Conservation (phyloP, 2,797 vertebrate genomes). For the Tragopan temminckii region DNA sequence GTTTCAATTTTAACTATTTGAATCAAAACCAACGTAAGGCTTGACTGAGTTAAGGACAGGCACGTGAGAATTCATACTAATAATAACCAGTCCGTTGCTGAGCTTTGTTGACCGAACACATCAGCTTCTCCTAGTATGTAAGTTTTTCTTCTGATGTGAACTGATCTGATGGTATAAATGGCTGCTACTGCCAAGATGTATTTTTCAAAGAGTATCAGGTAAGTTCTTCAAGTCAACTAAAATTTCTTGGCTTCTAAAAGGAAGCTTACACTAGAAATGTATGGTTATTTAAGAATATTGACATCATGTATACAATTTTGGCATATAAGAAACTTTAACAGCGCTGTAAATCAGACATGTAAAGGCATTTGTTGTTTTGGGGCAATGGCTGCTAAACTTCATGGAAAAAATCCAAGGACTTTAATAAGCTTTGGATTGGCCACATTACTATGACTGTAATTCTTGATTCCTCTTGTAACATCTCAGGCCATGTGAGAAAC, state of each 20-base stretch:
- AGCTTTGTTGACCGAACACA: not conserved
- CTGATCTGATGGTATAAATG: not conserved
- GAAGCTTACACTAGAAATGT: not conserved
- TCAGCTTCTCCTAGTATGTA: not conserved
- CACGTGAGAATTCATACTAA: not conserved
- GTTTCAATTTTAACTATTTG: not conserved
- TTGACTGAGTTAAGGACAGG: not conserved
- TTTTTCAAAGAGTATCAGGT: not conserved
- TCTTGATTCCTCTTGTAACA: slow-evolving; percentile 36
- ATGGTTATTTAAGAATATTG: not conserved
- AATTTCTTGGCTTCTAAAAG: not conserved
- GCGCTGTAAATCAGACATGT: not conserved
- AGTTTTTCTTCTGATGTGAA: not conserved
- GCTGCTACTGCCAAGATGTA: not conserved
- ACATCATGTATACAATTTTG: not conserved
- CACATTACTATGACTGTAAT: slow-evolving; percentile 21
- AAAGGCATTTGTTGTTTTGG: slow-evolving; percentile 32
- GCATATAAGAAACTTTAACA: not conserved
- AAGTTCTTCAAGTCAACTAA: not conserved
- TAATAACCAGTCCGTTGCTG: not conserved
- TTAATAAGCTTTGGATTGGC: slow-evolving; percentile 23
- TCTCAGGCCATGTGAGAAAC: slow-evolving; percentile 51
- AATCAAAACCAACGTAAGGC: not conserved
- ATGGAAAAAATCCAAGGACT: slow-evolving; percentile 29
- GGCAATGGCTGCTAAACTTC: slow-evolving; percentile 20